Evolutionary conservation across 1,140 invertebrate genomes (phyloP).

Genomic region (Drosophila sp.): DNA sequence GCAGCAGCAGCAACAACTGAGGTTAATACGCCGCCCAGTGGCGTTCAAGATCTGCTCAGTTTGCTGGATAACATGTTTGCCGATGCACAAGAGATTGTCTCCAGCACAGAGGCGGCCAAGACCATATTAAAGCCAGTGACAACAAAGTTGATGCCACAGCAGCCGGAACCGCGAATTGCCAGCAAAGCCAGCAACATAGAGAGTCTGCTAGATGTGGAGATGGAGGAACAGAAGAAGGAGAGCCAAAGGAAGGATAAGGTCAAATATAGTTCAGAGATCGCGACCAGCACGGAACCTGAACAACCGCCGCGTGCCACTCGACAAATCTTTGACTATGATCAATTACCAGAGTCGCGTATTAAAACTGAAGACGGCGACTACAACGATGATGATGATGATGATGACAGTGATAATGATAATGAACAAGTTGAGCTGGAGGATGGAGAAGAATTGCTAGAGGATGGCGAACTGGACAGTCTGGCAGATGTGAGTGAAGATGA

Average conservation of each 20-base stretch:
- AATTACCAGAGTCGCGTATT: constrained; percentile 79
- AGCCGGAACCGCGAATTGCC: constrained; percentile 72
- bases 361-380: constrained; percentile 41
- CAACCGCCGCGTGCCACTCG: constrained; percentile 65
- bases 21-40: constrained; percentile 40
- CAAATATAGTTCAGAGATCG: constrained; percentile 44
- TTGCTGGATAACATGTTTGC: constrained; percentile 79
- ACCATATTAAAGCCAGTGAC: constrained; percentile 60
- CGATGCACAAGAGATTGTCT: constrained; percentile 63
- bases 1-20: too few species aligned
- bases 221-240: constrained; percentile 42
- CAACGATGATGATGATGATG: constrained; percentile 29
- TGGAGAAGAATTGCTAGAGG: constrained; percentile 37
- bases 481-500: constrained; percentile 25
- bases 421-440: constrained; percentile 44
- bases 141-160: constrained; percentile 55
- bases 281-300: constrained; percentile 62
- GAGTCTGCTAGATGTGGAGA: constrained; percentile 47
- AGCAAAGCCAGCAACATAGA: constrained; percentile 57
- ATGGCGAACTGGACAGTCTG: constrained; percentile 30
- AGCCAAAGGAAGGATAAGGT: constrained; percentile 26
- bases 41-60: constrained; percentile 73
- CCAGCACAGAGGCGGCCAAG: constrained; percentile 30
- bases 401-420: constrained; percentile 34
- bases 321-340: constrained; percentile 83